A percentile compares a stretch with the other conserved stretches of the same genome.
These are phyloP conservation scores for Rhabdornis inornatus DNA, from an alignment of 2,113 vertebrate species.

Conservation along the genomic window DNA sequence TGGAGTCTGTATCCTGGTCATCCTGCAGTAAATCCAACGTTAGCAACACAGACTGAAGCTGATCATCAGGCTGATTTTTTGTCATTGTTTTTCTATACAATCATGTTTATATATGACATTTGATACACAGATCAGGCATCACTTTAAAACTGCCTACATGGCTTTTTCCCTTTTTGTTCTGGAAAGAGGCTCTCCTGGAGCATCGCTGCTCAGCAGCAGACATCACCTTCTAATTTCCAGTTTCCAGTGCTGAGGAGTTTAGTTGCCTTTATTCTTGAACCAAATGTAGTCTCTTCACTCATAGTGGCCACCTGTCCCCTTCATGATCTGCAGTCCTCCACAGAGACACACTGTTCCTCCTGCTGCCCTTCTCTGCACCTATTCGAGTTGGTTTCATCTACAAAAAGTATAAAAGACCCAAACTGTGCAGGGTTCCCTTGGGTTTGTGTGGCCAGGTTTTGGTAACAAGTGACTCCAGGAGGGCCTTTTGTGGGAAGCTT, in stretches of 20 bases:
- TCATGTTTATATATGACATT: not conserved
- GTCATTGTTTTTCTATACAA: not conserved
- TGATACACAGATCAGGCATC: not conserved
- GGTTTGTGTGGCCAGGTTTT: not conserved
- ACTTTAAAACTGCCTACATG: not conserved
- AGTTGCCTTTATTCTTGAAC: not conserved
- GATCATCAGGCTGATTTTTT: not conserved
- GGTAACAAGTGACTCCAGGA: not conserved
- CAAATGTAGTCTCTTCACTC: not conserved
- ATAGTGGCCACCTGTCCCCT: not conserved
- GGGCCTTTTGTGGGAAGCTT: not conserved
- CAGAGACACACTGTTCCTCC: not conserved
- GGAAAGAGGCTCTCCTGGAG: not conserved
- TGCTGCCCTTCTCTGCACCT: not conserved
- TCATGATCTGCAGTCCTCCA: not conserved
- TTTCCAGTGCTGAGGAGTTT: not conserved
- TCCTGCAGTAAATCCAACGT: not conserved
- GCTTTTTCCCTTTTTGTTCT: not conserved
- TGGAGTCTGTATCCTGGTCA: not conserved
- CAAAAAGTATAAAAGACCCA: not conserved
- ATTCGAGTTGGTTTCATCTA: not conserved
- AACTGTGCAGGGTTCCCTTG: not conserved
- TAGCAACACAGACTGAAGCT: not conserved
- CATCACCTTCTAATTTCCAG: not conserved
- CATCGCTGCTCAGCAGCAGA: not conserved